Base-by-base conservation (phyloP, 2,888 invertebrate genomes). In the Clunio marinus region DNA sequence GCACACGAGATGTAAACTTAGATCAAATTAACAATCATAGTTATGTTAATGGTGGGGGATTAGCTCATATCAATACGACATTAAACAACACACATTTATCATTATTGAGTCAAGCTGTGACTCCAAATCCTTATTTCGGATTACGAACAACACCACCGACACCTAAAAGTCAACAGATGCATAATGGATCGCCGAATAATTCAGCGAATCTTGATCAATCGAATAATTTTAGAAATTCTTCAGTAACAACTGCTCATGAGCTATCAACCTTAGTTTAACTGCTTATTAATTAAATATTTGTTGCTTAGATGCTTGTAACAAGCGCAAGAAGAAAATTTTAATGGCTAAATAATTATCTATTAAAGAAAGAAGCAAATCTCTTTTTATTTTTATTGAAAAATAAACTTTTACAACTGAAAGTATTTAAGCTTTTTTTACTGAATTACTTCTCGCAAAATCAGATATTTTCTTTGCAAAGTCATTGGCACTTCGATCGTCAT, bases 131-230 rank as follows among this genome's bases (percentile, higher is more conserved):
- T 7, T 76, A 73, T 41, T 75, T 75, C 1, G 71, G 78, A 13
- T 75, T 80, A 0, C 77, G 79, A 1, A 77, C 79, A 2, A 79
- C 79, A 20, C 79, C 79, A 32, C 79, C 79, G 5, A 79, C 79
- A 10, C 79, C 79, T 10, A 78, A 78, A 70, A 68, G 63, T 63
- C 55, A 35, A 55, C 55, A 28, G 28, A 17, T 46, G 65, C 65
- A 51, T 25, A 66, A 66, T 22, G 66, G 66, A 7, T 63, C 63
- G 27, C 63, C 63, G 3, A 63, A 63, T 7, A 46, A 24, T 15
- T 63, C 63, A 15, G 37, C 63, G 63, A 63, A 37, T 5, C 24
- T 63, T 17, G 63, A 63, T 68, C 58, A 59, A 59, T 45, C 66
- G 35, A 63, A 22, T 51, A 66, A 37, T 55, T 55, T 35, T 66